Evolutionary conservation across 35 echinoderm and acorn worm genomes (phyloP), one percentile per base, ranked within the genome.

Genomic region (Acanthaster planci): DNA sequence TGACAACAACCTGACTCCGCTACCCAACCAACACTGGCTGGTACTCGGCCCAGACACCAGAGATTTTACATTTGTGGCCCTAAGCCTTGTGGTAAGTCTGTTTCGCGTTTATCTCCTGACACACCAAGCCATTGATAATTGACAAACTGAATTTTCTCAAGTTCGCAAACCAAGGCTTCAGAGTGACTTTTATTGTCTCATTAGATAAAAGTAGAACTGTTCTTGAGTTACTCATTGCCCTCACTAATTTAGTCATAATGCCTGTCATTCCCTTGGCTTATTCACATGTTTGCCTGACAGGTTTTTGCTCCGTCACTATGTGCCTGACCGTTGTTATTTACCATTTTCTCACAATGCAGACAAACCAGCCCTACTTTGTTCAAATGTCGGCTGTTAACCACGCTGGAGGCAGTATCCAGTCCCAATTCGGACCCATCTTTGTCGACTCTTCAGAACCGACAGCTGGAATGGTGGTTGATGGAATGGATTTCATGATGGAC

Each of bases 291-390:
- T n/a, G n/a, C n/a, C n/a, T n/a, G n/a, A n/a, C 60, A 23, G 4
- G 12, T 47, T 47, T 47, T 47, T 47, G 12, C 42, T 47, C 42
- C 42, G 4, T 47, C 12, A 14, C 55, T 57, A 14, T 57, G 55
- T 68, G 17, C 18, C 35, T 30, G 1, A 77, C 14, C 75, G 6
- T 47, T 12, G 4, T 6, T 6, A 47, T 47, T 78, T 78, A 5
- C 2, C 6, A 52, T 81, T 1, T 32, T 52, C 1, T 53, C 42
- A 0, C 0, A 44, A 18, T 0, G 8, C 27, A 89, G 78, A 32
- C 15, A 50, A 52, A 82, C 18, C 80, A 30, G 31, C 86, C 86
- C 18, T 88, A 89, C 37, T 89, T 75, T 75, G 87, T 89, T 39
- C 37, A 89, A 23, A 16, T 82, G 21, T 15, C 42, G 26, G 87